Percentiles rank a stretch among this genome's conserved stretches.
These are phyloP conservation scores for Sinhomidia bicolor DNA, from an alignment of 2,888 invertebrate genomes.

Conservation along the genomic window DNA sequence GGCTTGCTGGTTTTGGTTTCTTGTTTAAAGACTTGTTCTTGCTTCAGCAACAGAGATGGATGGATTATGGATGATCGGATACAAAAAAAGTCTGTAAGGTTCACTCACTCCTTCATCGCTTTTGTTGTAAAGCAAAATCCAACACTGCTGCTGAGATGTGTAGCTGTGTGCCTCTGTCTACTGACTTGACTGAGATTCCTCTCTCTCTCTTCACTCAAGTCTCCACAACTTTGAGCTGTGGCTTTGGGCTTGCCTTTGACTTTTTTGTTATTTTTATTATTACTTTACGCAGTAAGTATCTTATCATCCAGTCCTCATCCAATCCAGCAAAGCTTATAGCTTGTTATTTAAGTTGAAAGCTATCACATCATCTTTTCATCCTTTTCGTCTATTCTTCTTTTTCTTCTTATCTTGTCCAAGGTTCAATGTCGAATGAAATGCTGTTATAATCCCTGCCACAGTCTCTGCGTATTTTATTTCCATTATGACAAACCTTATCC, in stretches of 20 bases:
- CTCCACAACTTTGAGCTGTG: too few relatives aligned
- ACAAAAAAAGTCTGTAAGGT: too few relatives aligned
- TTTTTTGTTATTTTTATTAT: neutral
- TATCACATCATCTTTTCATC: slow-evolving; percentile 24
- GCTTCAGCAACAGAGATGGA: neutral
- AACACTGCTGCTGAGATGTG: too few relatives aligned
- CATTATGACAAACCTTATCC: slow-evolving; percentile 9
- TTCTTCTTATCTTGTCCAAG: neutral
- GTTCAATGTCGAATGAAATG: slow-evolving; percentile 46
- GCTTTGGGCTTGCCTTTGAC: neutral
- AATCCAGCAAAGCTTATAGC: too few relatives aligned
- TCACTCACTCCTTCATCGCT: too few relatives aligned
- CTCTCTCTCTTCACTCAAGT: too few relatives aligned
- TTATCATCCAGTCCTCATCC: too few relatives aligned
- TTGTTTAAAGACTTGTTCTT: too few relatives aligned
- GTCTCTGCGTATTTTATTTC: neutral
- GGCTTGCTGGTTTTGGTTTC: too few relatives aligned
- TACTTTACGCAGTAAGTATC: neutral
- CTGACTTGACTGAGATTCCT: too few relatives aligned
- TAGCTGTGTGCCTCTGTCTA: too few relatives aligned
- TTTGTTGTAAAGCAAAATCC: too few relatives aligned
- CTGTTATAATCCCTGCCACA: slow-evolving; percentile 17
- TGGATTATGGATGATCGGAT: slow-evolving; percentile 31
- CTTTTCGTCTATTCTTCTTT: neutral
- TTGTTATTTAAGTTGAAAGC: slow-evolving; percentile 34